Base-by-base conservation (phyloP, 1,140 invertebrate species). In the Trichomalopsis sarcophagae region DNA sequence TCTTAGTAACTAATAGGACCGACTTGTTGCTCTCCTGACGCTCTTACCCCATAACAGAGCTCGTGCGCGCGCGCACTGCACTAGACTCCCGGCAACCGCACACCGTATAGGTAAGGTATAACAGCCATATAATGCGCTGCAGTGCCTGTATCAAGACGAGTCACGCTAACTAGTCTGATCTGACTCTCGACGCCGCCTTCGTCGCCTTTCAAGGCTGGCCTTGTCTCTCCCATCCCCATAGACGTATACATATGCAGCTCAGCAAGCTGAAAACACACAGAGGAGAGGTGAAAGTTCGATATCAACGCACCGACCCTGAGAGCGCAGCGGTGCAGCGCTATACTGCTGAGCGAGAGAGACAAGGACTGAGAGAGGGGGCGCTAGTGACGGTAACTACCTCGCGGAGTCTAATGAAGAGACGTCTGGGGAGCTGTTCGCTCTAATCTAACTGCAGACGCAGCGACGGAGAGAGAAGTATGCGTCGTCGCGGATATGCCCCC, bases 361-460 rank as follows among this genome's bases (percentile, higher is more conserved):
- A 71, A 33, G 23, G 68, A n/a, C 21, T n/a, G 23, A 78, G 36
- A 62, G 74, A 62, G 74, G 27, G 81, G 27, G 62, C 21, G 9
- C 21, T 50, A 14, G 62, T 30, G 68, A 3, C 23, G 68, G 86
- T 90, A 89, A 89, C 87, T 86, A 87, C 77, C 84, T 87, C 81
- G 84, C 79, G 84, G 87, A 88, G 87, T 88, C 89, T 91, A 91
- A 91, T 90, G 90, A 91, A 91, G 90, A 87, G 87, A 90, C 88
- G 90, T 89, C 90, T 87, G 75, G 90, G 90, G 90, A 91, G 90
- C 87, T 88, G 87, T 91, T 91, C 71, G 85, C 87, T 89, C 88
- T 90, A 91, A 91, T 90, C 90, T 89, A 89, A 88, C 89, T 88
- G 87, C 83, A 86, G 84, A 81, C 13, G 30, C 50, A 62, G 36